Evolutionary conservation across 2,797 vertebrate species (phyloP), one percentile per base, ranked within the genome.

Genomic region (Gephyroberyx darwinii): DNA sequence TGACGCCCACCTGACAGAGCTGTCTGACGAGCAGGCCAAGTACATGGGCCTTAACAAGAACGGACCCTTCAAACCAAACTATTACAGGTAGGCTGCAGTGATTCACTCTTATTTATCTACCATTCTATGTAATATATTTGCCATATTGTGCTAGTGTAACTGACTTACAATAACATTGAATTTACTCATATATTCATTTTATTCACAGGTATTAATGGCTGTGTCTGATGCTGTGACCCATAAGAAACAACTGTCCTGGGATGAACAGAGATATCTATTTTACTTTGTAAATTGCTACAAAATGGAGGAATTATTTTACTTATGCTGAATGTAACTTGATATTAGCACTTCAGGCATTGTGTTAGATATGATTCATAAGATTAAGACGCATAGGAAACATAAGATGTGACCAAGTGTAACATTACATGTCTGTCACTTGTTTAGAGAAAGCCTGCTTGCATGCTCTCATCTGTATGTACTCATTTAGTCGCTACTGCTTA

Each of bases 1-100:
- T 53, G 98, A 99, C 20, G 98, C 97, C 61, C 98, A 99, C 88
- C 94, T 99, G 86, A 99, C 98, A 1, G 98, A 99, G 79, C 94
- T 99, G 12, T 94, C 95, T 13, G 98, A 99, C 0, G 98, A 99
- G 54, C 98, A 99, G 90, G 98, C 98, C 19, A 99, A 99, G 84
- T 99, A 99, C 90, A 94, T 99, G 92, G 98, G 98, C 75, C 94
- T 99, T 75, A 99, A 99, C 90, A 99, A 99, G 90, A 99, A 99
- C 0, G 98, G 98, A 8, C 98, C 98, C 57, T 99, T 99, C 89
- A 99, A 99, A 91, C 98, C 98, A 51, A 99, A 99, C 88, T 99
- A 99, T 88, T 99, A 99, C 95, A 97, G 97, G 97, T 96, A 16
- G 68, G 53, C 50, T 8, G 31, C 9, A 50, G 31, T 8, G n/a